Base-by-base conservation (phyloP, 2,113 vertebrate genomes). In the Stictonetta naevosa region DNA sequence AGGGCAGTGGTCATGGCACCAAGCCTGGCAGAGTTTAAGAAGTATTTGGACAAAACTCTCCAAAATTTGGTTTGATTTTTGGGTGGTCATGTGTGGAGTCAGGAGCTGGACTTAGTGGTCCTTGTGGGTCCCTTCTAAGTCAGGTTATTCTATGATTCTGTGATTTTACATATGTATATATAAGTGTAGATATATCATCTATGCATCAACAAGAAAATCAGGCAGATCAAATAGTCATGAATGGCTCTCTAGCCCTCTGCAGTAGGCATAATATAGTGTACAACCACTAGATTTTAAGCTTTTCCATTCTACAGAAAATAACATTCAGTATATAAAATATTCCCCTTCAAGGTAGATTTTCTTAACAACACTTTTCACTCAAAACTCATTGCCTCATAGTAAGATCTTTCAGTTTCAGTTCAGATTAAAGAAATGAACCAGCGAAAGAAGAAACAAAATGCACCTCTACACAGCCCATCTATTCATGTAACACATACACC, bases 391-490 rank as follows among this genome's bases (percentile, higher is more conserved):
- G 25, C 59, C 31, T 96, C 5, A 2, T 78, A 77, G 64, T 77
- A 77, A 91, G 78, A 90, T 80, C 67, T 91, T 84, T 79, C 86
- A 15, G 38, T 60, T 91, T 95, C 26, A 44, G 60, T 68, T 84
- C 83, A 95, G 69, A 89, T 93, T 89, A 87, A 91, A 93, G 81
- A 93, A 91, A 89, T 48, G 23, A 92, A 89, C 22, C 11, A 34
- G 28, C 34, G 62, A 85, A 91, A 89, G 72, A 93, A 69, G 72
- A 93, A 93, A 84, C 26, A 89, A 86, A 91, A 86, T 40, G n/a
- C 42, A 66, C 58, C 38, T 90, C 52, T 90, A 38, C 50, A 53
- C 53, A 89, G 34, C 58, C 77, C 53, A 36, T 92, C 63, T 91
- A 76, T 90, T 90, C 53, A 13, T n/a, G 64, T 88, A 84, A 90